Evolutionary conservation across 2,113 vertebrate genomes (phyloP).

Genomic region (Chaetops frenatus): DNA sequence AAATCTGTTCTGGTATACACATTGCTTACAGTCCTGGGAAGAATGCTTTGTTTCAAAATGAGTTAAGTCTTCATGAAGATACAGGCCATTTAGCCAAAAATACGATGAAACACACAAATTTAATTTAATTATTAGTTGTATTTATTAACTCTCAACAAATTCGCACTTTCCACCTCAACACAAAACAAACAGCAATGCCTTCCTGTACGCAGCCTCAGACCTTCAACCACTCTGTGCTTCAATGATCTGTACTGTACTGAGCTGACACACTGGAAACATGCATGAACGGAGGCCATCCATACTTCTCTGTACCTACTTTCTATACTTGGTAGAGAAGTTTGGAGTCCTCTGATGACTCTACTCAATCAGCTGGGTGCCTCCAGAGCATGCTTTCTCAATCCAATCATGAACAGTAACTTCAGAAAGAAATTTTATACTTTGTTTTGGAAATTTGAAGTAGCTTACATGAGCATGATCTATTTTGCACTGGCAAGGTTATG

Average conservation of each 20-base stretch:
- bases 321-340: background rate
- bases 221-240: background rate
- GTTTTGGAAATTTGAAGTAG: background rate
- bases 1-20: background rate
- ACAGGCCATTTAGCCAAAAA: background rate
- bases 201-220: background rate
- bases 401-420: background rate
- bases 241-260: background rate
- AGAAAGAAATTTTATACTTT: background rate
- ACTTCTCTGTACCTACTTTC: background rate
- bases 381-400: background rate
- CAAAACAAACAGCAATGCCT: background rate
- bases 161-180: background rate
- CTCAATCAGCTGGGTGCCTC: background rate
- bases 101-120: background rate
- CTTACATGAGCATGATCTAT: background rate
- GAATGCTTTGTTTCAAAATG: background rate
- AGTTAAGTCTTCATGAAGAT: background rate
- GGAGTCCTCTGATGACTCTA: background rate
- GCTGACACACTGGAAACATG: background rate
- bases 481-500: background rate
- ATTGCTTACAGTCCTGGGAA: background rate
- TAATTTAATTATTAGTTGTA: background rate
- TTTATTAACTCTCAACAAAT: background rate
- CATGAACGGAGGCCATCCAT: background rate